A percentile compares a stretch with the other conserved stretches of the same genome.
phyloP scores from a whole-genome alignment of 2,888 invertebrate genomes.

The Sinotaia quadrata region DNA sequence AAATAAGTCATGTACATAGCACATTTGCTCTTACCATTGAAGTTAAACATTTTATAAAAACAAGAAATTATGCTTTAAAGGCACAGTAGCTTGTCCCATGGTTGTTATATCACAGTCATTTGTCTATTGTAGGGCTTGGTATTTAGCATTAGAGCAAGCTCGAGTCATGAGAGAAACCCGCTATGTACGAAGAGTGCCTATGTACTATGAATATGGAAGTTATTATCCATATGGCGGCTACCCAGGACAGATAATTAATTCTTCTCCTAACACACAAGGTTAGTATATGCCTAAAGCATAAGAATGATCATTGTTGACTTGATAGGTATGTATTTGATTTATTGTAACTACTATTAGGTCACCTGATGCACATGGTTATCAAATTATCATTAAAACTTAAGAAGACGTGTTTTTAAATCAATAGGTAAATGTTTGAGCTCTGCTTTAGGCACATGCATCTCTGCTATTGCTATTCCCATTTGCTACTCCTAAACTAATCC shows the following conservation, averaged over 20 bases:
- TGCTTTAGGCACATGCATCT: too few relatives aligned
- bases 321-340: neutral
- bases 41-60: too few relatives aligned
- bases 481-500: too few relatives aligned
- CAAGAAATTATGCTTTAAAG: too few relatives aligned
- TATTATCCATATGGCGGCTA: constrained; percentile 29
- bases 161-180: constrained; percentile 35
- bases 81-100: too few relatives aligned
- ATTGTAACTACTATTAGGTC: too few relatives aligned
- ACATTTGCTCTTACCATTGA: too few relatives aligned
- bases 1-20: neutral
- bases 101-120: neutral
- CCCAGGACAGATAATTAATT: constrained; percentile 30
- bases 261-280: constrained; percentile 31
- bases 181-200: constrained; percentile 5
- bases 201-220: constrained; percentile 1
- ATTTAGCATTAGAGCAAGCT: constrained; percentile 62
- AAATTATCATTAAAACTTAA: too few relatives aligned
- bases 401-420: too few relatives aligned
- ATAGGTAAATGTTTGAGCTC: too few relatives aligned
- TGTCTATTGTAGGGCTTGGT: constrained; percentile 57
- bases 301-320: neutral
- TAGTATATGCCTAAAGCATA: neutral
- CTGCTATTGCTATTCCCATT: too few relatives aligned
- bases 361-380: too few relatives aligned